These are phyloP conservation scores for Pollenia amentaria DNA, from an alignment of 2,888 invertebrate genomes.

Conservation along the genomic window DNA sequence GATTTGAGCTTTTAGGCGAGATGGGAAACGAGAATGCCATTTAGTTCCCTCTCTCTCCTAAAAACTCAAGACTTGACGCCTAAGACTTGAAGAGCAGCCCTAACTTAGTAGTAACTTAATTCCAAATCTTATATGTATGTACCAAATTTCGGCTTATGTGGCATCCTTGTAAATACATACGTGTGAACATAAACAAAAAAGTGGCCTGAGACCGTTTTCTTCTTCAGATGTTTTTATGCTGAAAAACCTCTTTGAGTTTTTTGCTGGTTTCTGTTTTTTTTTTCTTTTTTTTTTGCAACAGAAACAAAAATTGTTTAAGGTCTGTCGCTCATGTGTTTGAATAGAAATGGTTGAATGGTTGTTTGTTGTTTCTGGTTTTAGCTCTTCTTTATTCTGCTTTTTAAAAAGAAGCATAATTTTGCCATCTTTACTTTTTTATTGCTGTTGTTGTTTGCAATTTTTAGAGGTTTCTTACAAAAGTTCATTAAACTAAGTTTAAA, in stretches of 20 bases:
- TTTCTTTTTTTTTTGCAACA: not conserved
- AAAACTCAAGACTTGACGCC: no score
- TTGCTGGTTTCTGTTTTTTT: constrained; percentile 2
- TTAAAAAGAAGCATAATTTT: constrained; percentile 15
- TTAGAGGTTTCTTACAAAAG: constrained; percentile 52
- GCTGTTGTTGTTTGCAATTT: not conserved
- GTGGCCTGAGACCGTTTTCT: not conserved
- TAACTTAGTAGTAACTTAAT: no score
- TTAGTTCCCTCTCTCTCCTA: no score
- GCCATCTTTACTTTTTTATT: constrained; percentile 16
- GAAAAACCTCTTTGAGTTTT: constrained; percentile 10
- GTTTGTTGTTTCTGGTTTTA: constrained; percentile 30
- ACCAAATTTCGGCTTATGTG: no score
- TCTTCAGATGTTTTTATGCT: not conserved
- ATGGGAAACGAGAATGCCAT: no score
- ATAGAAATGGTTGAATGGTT: constrained; percentile 40
- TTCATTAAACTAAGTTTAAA: constrained; percentile 57
- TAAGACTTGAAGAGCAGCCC: no score
- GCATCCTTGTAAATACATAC: no score
- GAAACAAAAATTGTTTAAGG: constrained; percentile 47
- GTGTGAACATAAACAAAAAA: no score
- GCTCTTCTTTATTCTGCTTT: constrained; percentile 18
- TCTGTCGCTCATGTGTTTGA: constrained; percentile 66
- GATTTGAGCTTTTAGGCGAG: no score
- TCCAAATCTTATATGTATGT: no score